phyloP scores from a whole-genome alignment of 1,140 invertebrate genomes.

The Vanessa atalanta region DNA sequence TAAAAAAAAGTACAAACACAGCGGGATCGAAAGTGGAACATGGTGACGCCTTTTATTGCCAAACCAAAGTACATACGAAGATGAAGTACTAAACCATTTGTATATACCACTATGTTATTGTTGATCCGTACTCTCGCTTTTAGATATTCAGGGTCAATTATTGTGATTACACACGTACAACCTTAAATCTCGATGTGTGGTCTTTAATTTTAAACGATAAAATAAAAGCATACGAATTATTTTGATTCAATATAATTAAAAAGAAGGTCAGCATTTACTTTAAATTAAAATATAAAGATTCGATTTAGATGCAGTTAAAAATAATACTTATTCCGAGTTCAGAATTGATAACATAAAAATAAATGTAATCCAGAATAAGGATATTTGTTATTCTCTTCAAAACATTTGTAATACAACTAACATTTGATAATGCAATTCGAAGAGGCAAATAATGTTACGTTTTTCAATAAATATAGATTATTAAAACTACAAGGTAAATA shows the following conservation, averaged over 20 bases:
- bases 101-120: conserved; percentile 29
- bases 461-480: too few relatives aligned
- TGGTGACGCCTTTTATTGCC: conserved; percentile 39
- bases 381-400: too few relatives aligned
- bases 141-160: conserved; percentile 26
- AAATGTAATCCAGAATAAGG: too few relatives aligned
- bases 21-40: conserved; percentile 30
- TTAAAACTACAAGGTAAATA: not conserved
- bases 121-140: conserved; percentile 30
- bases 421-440: too few relatives aligned
- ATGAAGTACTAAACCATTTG: conserved; percentile 33
- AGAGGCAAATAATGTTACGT: too few relatives aligned
- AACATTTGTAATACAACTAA: too few relatives aligned
- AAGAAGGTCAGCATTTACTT: not conserved
- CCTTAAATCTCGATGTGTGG: not conserved
- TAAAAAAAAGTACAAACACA: conserved; percentile 34
- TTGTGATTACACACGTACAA: not conserved
- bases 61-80: conserved; percentile 34
- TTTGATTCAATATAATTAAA: not conserved
- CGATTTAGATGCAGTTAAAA: too few relatives aligned
- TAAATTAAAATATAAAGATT: too few relatives aligned
- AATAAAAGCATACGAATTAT: not conserved
- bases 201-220: conserved; percentile 8
- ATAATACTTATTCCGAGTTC: too few relatives aligned
- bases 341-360: too few relatives aligned